Conservation (phyloP, 2,113 vertebrate species). For the Orthonyx spaldingii region DNA sequence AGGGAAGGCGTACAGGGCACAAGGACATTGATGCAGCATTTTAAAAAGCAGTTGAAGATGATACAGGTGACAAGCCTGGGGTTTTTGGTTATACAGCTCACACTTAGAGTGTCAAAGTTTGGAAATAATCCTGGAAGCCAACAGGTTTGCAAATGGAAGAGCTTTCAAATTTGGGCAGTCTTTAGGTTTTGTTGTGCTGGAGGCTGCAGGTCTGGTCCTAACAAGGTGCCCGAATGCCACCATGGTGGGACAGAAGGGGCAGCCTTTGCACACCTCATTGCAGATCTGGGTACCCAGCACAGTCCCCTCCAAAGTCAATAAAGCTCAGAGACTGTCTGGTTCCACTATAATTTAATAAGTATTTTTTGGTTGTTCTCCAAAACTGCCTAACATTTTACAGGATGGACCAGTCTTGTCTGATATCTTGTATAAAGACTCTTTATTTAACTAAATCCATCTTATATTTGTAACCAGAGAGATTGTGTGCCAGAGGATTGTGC, state of each 20-base stretch:
- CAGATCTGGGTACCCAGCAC: not conserved
- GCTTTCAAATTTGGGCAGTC: not conserved
- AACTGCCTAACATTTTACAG: not conserved
- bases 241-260: accelerated
- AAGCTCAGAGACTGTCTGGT: not conserved
- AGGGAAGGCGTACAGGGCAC: not conserved
- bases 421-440: not conserved
- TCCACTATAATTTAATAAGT: not conserved
- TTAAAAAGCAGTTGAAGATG: not conserved
- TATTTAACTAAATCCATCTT: not conserved
- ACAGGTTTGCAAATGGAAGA: not conserved
- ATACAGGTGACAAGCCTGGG: not conserved
- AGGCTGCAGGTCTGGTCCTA: not conserved
- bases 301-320: not conserved
- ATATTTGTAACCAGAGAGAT: not conserved
- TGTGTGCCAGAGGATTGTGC: not conserved
- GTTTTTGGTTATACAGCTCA: not conserved
- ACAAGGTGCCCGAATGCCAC: accelerated
- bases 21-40: not conserved
- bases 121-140: not conserved
- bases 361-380: not conserved
- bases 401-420: not conserved
- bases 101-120: not conserved
- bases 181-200: not conserved
- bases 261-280: not conserved